These are phyloP conservation scores for Perognathus longimembris DNA, from an alignment of 2,113 vertebrate species.

Conservation along the genomic window DNA sequence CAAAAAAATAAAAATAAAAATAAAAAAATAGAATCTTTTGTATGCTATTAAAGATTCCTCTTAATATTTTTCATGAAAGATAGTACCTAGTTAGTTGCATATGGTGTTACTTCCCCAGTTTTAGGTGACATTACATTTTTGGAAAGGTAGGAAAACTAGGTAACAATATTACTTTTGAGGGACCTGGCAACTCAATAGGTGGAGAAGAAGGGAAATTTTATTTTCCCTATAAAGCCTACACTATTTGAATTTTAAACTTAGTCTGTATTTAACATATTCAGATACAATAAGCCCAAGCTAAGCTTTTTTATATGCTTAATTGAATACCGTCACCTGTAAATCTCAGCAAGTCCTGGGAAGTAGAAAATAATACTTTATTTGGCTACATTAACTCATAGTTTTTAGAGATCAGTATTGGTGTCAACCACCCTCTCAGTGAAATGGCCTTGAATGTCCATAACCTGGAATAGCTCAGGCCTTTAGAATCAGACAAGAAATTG, in stretches of 20 bases:
- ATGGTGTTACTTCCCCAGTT: background rate
- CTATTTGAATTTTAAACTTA: background rate
- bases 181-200: background rate
- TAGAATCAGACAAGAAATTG: background rate
- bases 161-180: background rate
- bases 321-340: background rate
- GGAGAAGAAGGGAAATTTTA: background rate
- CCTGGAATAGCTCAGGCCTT: background rate
- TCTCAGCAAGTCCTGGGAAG: background rate
- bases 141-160: background rate
- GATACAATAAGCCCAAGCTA: background rate
- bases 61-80: background rate
- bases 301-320: background rate
- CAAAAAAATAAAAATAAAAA: too few species aligned
- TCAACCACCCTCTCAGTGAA: background rate
- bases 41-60: background rate
- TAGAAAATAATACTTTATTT: background rate
- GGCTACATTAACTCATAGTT: background rate
- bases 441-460: background rate
- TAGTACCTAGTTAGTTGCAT: background rate
- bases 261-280: conserved; percentile 4
- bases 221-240: background rate
- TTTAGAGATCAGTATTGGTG: background rate
- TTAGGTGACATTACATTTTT: background rate
- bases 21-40: background rate